Evolutionary conservation across 2,113 vertebrate species (phyloP), one percentile per base, ranked within the genome.

Genomic region (Sinocyclocheilus anshuiensis): DNA sequence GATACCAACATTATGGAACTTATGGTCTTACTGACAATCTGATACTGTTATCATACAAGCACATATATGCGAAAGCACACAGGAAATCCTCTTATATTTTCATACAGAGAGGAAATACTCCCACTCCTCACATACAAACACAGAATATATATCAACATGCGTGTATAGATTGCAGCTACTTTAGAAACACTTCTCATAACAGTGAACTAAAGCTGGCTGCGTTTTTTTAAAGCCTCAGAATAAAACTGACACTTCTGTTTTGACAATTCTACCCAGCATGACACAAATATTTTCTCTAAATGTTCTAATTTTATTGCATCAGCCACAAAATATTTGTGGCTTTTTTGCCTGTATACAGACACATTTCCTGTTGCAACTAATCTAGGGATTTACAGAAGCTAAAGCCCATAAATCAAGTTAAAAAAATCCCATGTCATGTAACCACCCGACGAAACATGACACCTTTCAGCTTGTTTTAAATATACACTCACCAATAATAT

Each of bases 41-140:
- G 29, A 61, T 57, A 39, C 67, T 42, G 83, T 20, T 85, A 59
- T 74, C 39, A 81, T 84, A 85, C 87, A 82, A 90, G 69, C 48
- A 84, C 80, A 39, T 9, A 42, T 39, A 83, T 48, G 75, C 74
- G 87, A 22, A 74, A 84, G 81, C 39, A 76, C 79, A 50, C 45
- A 53, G 61, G 42, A 82, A 48, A 82, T 50, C 7, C 24, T 29
- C 61, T 29, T 61, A 67, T 42, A 81, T 18, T 29, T 22, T 18
- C 79, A 50, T 33, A 67, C n/a, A 29, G 16, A 50, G 59, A 50
- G 18, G 45, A 69, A 6, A 79, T n/a, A n/a, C 48, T 48, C 45
- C 13, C 57, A 26, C 2, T 15, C 24, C 9, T 13, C 42, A 80
- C 39, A 87, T 57, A 63, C 16, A 48, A 42, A 61, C 33, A 59